Percentiles rank a stretch among this genome's conserved stretches.
phyloP scores from a whole-genome alignment of 2,888 invertebrate species.

The Eledona agricola region DNA sequence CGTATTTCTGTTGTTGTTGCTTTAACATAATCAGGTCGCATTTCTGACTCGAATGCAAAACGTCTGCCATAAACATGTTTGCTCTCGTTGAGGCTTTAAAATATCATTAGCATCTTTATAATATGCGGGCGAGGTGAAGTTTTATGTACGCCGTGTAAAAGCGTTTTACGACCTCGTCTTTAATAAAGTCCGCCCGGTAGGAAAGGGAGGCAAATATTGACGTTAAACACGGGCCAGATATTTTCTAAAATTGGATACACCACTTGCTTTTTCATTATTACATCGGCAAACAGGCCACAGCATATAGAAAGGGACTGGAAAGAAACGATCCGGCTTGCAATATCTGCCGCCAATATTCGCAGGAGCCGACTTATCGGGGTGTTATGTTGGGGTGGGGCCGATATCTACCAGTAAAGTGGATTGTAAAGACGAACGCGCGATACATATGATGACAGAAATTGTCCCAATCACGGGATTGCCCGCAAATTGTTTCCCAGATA shows the following conservation, averaged over 20 bases:
- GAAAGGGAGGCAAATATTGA: conserved; percentile 26
- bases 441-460: conserved; percentile 55
- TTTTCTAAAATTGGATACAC: conserved; percentile 29
- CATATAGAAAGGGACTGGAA: conserved; percentile 33
- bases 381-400: conserved; percentile 41
- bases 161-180: conserved; percentile 8
- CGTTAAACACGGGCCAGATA: conserved; percentile 13
- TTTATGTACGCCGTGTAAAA: neutral
- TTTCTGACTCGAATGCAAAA: conserved; percentile 48
- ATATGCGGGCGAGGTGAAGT: conserved; percentile 4
- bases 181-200: conserved; percentile 7
- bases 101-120: conserved; percentile 41
- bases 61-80: conserved; percentile 40
- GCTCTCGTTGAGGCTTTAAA: conserved; percentile 42
- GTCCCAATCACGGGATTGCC: conserved; percentile 58
- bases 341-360: conserved; percentile 44
- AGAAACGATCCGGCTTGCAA: conserved; percentile 34
- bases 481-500: conserved; percentile 59
- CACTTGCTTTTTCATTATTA: conserved; percentile 31
- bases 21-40: conserved; percentile 46
- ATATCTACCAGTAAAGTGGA: conserved; percentile 53
- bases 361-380: conserved; percentile 46
- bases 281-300: conserved; percentile 29
- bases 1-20: conserved; percentile 49
- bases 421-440: conserved; percentile 54